A percentile compares a stretch with the other conserved stretches of the same genome.
phyloP scores from a whole-genome alignment of 2,113 vertebrate species.

The Oncorhynchus nerka region DNA sequence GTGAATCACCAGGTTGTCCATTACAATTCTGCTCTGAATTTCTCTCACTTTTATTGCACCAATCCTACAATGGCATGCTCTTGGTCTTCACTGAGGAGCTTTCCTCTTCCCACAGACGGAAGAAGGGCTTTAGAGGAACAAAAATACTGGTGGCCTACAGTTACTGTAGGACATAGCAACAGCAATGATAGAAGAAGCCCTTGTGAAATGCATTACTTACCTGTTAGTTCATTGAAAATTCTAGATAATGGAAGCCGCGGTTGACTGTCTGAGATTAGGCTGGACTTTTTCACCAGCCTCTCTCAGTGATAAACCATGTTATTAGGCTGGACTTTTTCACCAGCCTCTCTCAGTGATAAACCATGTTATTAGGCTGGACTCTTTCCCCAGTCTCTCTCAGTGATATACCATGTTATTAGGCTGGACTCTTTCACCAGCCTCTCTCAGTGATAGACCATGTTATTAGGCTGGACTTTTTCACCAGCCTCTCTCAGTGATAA shows the following conservation, averaged over 20 bases:
- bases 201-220: slow-evolving; percentile 29
- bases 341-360: no score
- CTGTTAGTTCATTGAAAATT: slow-evolving; percentile 32
- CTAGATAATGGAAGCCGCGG: slow-evolving; percentile 25
- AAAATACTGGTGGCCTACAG: slow-evolving; percentile 23
- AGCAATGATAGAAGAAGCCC: not conserved
- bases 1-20: no score
- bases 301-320: not conserved
- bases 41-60: no score
- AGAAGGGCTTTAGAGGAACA: slow-evolving; percentile 19
- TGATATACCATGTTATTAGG: not conserved
- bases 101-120: not conserved
- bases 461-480: slow-evolving; percentile 23
- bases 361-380: slow-evolving; percentile 2
- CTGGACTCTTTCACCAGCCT: no score
- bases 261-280: slow-evolving; percentile 25
- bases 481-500: slow-evolving; percentile 18
- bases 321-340: no score
- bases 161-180: slow-evolving; percentile 8
- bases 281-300: slow-evolving; percentile 26
- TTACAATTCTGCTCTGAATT: no score
- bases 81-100: no score
- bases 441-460: no score
- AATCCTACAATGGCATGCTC: no score
- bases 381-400: slow-evolving; percentile 25